Base-by-base conservation (phyloP, 1,140 invertebrate genomes). In the Hermetia illucens region DNA sequence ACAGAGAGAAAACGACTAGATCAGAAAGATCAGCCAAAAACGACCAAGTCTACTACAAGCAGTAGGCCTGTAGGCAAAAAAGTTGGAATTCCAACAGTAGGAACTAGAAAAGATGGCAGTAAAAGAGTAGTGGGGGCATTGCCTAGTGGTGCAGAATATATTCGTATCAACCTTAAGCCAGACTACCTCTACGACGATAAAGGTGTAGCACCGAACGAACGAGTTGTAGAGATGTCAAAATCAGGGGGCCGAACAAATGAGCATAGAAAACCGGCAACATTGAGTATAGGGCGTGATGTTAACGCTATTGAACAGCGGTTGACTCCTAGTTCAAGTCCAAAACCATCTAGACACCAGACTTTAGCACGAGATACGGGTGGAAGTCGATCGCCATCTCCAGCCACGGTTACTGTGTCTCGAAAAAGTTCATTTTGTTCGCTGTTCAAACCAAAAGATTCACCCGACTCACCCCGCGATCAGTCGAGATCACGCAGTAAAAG, bases 351-450 rank as follows among this genome's bases (percentile, higher is more conserved):
- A 22, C 56, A 58, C 48, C 43, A 44, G 18, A 18, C 47, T 21
- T 44, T 53, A 2, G 31, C 58, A 42, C 53, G 36, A 45, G 55
- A 52, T 34, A 51, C 19, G 4, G 24, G 19, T 38, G 58, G 49
- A 37, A 67, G 56, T 43, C 59, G 66, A 20, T 69, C 65, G 12
- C 56, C 50, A 32, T 71, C 64, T 5, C 65, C 68, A 6, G 61
- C 60, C 13, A 62, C 58, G 0, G 55, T 44, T 5, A 55, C 72
- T 1, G 68, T 77, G 0, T 82, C 80, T 0, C 65, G 82, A 31
- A 83, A 83, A 51, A 82, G 76, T 44, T 84, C 80, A 16, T 83
- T 85, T 46, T 74, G 79, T 42, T 82, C 78, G 1, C 55, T 86
- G 5, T 86, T 86, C 48, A 78, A 77, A 0, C 36, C 50, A 38